These are phyloP conservation scores for Stomorhina lunata DNA, from an alignment of 2,888 invertebrate species.

Conservation along the genomic window DNA sequence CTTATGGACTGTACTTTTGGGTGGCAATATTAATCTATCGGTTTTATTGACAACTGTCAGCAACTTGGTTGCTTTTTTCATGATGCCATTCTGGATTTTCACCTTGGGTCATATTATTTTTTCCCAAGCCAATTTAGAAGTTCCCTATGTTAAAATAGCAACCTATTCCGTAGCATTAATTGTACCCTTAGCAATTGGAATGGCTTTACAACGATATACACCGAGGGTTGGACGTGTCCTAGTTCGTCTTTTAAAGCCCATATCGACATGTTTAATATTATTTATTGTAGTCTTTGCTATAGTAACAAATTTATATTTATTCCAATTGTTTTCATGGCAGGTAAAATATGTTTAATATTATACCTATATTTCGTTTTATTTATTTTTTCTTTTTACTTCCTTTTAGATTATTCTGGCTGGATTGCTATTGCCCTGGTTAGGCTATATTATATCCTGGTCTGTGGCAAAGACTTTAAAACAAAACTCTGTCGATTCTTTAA, in stretches of 20 bases:
- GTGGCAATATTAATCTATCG: constrained; percentile 95
- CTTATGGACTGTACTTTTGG: constrained; percentile 95
- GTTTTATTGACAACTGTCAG: constrained; percentile 97
- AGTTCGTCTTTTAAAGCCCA: constrained; percentile 90
- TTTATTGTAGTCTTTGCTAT: constrained; percentile 93
- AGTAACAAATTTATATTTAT: constrained; percentile 93
- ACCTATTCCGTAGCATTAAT: constrained; percentile 88
- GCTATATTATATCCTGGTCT: constrained; percentile 86
- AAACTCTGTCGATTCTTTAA: constrained; percentile 85
- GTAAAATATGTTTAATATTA: constrained; percentile 80
- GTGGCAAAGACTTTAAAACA: constrained; percentile 84
- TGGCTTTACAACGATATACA: constrained; percentile 84
- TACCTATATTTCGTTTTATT: background rate
- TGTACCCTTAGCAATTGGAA: constrained; percentile 86
- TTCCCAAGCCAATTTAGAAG: constrained; percentile 84
- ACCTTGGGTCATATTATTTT: constrained; percentile 90
- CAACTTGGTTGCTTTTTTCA: constrained; percentile 93
- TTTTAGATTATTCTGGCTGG: constrained; percentile 89
- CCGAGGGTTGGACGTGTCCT: constrained; percentile 86
- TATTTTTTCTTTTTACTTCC: constrained; percentile 67
- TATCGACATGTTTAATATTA: constrained; percentile 88
- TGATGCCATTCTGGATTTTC: constrained; percentile 95
- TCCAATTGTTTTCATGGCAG: constrained; percentile 92
- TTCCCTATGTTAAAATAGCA: constrained; percentile 90
- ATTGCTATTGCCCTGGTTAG: constrained; percentile 90